Percentiles rank a stretch among this genome's conserved stretches.
phyloP scores from a whole-genome alignment of 2,113 vertebrate genomes.

The Microtus montanus region DNA sequence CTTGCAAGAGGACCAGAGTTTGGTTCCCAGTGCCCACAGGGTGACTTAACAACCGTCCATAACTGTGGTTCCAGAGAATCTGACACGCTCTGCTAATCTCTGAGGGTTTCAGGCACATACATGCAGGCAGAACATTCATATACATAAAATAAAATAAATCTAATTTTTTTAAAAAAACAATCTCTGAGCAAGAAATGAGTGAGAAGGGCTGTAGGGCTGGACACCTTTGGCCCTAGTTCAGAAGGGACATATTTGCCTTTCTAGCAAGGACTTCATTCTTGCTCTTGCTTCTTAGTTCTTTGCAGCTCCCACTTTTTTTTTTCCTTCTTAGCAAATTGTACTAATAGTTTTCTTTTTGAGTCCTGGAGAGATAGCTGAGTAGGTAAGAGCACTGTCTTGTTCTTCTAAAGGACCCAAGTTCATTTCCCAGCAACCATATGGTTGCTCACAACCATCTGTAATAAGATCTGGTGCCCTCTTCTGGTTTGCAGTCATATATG shows the following conservation, averaged over 20 bases:
- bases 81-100: background rate
- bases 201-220: background rate
- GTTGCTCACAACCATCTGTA: no score
- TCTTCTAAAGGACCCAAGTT: no score
- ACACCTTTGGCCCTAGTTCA: background rate
- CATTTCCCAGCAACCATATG: no score
- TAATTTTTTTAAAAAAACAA: background rate
- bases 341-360: background rate
- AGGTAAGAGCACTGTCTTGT: no score
- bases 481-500: no score
- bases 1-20: background rate
- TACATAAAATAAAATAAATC: background rate
- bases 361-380: no score
- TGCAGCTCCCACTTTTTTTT: background rate
- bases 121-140: background rate
- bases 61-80: background rate
- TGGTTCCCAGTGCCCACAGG: background rate
- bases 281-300: background rate
- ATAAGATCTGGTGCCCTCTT: no score
- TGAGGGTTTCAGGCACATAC: background rate
- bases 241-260: background rate
- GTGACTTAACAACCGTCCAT: background rate
- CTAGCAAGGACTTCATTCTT: background rate
- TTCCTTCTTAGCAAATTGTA: background rate
- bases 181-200: conserved; percentile 22